Percentiles rank a stretch among this genome's conserved stretches.
These are phyloP conservation scores for Planococcus citri DNA, from an alignment of 1,140 invertebrate species.

Conservation along the genomic window DNA sequence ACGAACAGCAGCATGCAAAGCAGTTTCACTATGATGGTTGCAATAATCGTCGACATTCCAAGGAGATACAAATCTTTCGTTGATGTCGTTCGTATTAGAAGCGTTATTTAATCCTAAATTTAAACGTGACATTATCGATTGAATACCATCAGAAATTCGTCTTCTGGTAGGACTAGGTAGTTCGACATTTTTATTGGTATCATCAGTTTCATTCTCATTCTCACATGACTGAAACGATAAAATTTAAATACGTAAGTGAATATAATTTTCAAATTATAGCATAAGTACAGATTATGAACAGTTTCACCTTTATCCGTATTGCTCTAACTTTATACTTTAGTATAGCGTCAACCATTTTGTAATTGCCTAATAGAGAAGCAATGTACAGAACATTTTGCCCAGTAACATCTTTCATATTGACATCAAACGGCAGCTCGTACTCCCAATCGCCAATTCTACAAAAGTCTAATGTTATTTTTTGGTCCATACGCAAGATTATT, in stretches of 20 bases:
- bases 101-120: conserved; percentile 39
- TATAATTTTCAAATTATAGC: too few species aligned
- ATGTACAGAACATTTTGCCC: conserved; percentile 83
- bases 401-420: conserved; percentile 78
- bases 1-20: conserved; percentile 64
- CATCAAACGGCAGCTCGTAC: conserved; percentile 75
- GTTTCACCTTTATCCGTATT: conserved; percentile 39
- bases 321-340: conserved; percentile 59
- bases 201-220: conserved; percentile 5
- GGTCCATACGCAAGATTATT: background rate
- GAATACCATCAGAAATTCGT: conserved; percentile 73
- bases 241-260: background rate
- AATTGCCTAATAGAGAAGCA: conserved; percentile 69
- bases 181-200: conserved; percentile 28
- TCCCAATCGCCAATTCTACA: conserved; percentile 65
- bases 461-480: too few species aligned
- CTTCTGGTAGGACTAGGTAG: conserved; percentile 49
- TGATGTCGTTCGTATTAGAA: conserved; percentile 32
- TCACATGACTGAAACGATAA: background rate
- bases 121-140: conserved; percentile 70
- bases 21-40: conserved; percentile 61
- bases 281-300: background rate
- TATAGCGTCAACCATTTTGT: conserved; percentile 62
- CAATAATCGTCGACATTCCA: conserved; percentile 63
- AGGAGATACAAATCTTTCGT: conserved; percentile 48